Evolutionary conservation across 2,797 vertebrate genomes (phyloP), one percentile per base, ranked within the genome.

Genomic region (Cyprinodon diabolis): DNA sequence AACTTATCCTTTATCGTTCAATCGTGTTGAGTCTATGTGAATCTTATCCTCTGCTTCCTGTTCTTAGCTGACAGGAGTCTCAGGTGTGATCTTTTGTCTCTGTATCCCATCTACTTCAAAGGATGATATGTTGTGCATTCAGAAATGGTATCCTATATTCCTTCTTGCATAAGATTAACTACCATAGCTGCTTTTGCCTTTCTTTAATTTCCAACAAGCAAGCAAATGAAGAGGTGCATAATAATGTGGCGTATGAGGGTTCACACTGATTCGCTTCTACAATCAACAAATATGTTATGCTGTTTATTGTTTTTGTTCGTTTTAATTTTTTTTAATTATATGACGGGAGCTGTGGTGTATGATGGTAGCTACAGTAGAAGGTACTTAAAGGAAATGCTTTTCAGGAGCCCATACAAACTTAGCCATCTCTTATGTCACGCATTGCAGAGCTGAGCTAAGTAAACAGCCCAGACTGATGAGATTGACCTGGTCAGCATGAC

Each of bases 401-500:
- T 65, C 43, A 47, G 12, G 6, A 47, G 12, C 12, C n/a, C 62
- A 66, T 25, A 47, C 62, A 66, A 66, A 66, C 43, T 23, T 66
- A n/a, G 6, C 21, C n/a, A 14, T 21, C 40, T 66, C 12, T 47
- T 4, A 23, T 8, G 43, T 47, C 62, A 23, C 6, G 43, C 2
- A n/a, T 65, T 65, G 11, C 62, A 66, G 49, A 84, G 88, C 87
- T 86, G 80, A 90, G 87, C 82, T 74, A 77, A 83, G 87, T 72
- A 90, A 92, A 92, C 90, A 91, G 88, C 89, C 87, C 83, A 72
- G 75, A 74, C 80, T 84, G 89, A 93, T 93, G 90, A 92, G 83
- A 80, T 88, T 92, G 93, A 92, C 92, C 92, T 56, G 89, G 90
- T 88, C 92, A 91, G 76, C 23, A 74, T 84, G 88, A 86, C 78